phyloP scores from a whole-genome alignment of 2,888 invertebrate genomes.

The Cerastoderma edule region DNA sequence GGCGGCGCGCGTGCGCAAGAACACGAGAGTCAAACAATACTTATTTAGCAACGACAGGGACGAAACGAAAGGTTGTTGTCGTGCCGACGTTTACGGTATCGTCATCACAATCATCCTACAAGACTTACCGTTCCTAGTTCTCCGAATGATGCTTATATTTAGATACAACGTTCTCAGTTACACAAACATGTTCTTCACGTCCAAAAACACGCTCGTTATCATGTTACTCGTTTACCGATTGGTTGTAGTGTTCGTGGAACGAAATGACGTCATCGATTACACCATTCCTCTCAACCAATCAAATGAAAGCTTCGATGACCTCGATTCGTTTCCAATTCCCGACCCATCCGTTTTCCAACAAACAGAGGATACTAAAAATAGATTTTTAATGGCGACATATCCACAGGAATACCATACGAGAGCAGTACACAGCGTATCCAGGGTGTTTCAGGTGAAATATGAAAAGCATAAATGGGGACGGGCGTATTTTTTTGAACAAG shows the following conservation, averaged over 20 bases:
- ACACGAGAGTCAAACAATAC: slow-evolving; percentile 76
- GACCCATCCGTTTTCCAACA: slow-evolving; percentile 36
- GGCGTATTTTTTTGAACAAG: slow-evolving; percentile 61
- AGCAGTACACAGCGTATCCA: slow-evolving; percentile 30
- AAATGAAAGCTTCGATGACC: slow-evolving; percentile 24
- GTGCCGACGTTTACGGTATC: slow-evolving; percentile 75
- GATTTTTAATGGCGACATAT: slow-evolving; percentile 33
- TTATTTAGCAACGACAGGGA: slow-evolving; percentile 34
- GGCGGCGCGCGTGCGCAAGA: slow-evolving; percentile 87
- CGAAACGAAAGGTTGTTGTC: slow-evolving; percentile 66
- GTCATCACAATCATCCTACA: slow-evolving; percentile 80
- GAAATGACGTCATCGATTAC: slow-evolving; percentile 21
- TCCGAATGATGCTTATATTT: slow-evolving; percentile 90
- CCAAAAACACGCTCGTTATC: slow-evolving; percentile 95
- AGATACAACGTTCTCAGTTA: slow-evolving; percentile 95
- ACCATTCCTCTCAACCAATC: slow-evolving; percentile 23
- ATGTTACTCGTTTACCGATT: slow-evolving; percentile 93
- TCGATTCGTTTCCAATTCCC: slow-evolving; percentile 25
- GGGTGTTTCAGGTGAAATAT: slow-evolving; percentile 51
- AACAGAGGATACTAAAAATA: slow-evolving; percentile 36
- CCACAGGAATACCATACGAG: slow-evolving; percentile 24
- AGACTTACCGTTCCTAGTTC: slow-evolving; percentile 82
- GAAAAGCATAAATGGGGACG: slow-evolving; percentile 63
- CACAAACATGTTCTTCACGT: slow-evolving; percentile 98
- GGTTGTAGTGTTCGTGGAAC: slow-evolving; percentile 82